These are phyloP conservation scores for Luffia ferchaultella DNA, from an alignment of 2,888 invertebrate genomes.

Conservation along the genomic window DNA sequence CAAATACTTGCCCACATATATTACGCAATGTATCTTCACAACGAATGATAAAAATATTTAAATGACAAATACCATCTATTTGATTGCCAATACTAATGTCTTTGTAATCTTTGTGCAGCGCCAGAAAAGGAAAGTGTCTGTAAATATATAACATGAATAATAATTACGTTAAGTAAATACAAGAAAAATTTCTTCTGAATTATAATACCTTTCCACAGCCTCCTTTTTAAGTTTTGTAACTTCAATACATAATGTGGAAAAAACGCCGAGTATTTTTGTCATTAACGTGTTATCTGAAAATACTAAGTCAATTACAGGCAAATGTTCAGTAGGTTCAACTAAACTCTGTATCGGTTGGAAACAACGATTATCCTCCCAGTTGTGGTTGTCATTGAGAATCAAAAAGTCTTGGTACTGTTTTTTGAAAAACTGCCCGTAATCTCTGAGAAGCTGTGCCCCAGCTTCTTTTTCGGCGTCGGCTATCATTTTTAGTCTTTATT, in stretches of 20 bases:
- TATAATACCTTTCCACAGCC: constrained; percentile 67
- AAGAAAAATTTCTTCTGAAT: not conserved
- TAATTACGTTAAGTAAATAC: constrained; percentile 1
- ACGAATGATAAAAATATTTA: constrained; percentile 74
- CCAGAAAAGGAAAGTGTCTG: constrained; percentile 66
- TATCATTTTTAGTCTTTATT: constrained; percentile 36
- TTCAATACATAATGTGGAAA: constrained; percentile 82
- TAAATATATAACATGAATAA: constrained; percentile 16
- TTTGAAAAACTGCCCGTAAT: constrained; percentile 55
- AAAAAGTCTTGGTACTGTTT: constrained; percentile 43
- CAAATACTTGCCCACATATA: constrained; percentile 78
- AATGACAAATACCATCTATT: constrained; percentile 68
- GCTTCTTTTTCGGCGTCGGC: constrained; percentile 45
- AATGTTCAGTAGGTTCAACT: constrained; percentile 66
- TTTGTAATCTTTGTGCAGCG: constrained; percentile 73
- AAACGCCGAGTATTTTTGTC: constrained; percentile 80
- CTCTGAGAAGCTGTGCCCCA: constrained; percentile 40
- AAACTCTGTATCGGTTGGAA: constrained; percentile 41
- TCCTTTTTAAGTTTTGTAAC: constrained; percentile 72
- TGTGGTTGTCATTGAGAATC: constrained; percentile 19
- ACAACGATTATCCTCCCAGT: constrained; percentile 39
- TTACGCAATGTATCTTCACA: constrained; percentile 76
- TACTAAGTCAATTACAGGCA: constrained; percentile 73
- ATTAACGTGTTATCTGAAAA: constrained; percentile 85
- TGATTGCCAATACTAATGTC: constrained; percentile 52